Conservation (phyloP, 2,888 invertebrate species). For the Oscheius myriophilus region DNA sequence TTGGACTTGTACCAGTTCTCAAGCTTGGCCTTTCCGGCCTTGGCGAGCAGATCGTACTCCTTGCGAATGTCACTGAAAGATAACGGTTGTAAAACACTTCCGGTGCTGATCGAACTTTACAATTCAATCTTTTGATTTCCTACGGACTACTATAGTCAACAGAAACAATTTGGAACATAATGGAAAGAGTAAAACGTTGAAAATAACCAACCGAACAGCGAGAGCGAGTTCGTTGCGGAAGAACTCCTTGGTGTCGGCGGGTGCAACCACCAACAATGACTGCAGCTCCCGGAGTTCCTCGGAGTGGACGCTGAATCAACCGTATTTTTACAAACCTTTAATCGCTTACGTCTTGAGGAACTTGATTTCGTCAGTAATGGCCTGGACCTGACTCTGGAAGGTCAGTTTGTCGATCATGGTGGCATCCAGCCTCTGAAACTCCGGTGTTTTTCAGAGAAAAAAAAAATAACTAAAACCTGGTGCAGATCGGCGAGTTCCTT, state of each 20-base stretch:
- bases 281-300: constrained; percentile 19
- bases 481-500: constrained; percentile 21
- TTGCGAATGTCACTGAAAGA: constrained; percentile 21
- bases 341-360: constrained; percentile 17
- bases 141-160: no score
- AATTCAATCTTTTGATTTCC: no score
- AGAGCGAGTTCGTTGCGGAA: constrained; percentile 26
- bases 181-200: no score
- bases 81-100: background rate
- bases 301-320: constrained; percentile 12
- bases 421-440: constrained; percentile 19
- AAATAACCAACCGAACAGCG: constrained; percentile 15
- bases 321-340: background rate
- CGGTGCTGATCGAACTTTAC: no score
- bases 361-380: constrained; percentile 15
- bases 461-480: background rate
- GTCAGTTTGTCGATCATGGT: constrained; percentile 6
- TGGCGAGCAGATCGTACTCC: constrained; percentile 24
- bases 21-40: constrained; percentile 14
- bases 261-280: constrained; percentile 17
- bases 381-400: constrained; percentile 20
- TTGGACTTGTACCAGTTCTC: constrained; percentile 29
- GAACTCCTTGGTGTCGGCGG: constrained; percentile 30
- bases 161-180: no score
- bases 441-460: background rate